phyloP scores from a whole-genome alignment of 2,888 invertebrate species.

The Blastobasis adustella region DNA sequence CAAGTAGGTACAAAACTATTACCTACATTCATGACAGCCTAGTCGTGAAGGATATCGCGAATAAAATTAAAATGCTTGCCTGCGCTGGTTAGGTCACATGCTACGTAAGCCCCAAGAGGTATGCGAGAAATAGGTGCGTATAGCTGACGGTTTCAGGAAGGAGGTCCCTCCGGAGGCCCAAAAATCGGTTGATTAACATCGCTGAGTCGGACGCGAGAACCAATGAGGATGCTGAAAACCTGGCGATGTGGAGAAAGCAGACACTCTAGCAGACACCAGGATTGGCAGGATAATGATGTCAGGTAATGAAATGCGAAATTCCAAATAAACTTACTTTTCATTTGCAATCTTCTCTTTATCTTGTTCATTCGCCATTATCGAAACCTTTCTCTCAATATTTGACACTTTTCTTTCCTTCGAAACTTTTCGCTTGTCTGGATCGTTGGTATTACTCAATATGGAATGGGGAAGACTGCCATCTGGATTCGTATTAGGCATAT shows the following conservation, averaged over 20 bases:
- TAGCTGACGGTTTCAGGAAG: too few species aligned
- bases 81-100: too few species aligned
- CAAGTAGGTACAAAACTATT: too few species aligned
- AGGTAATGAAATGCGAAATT: not conserved
- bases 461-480: not conserved
- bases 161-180: not conserved
- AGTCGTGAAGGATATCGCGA: too few species aligned
- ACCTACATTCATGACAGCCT: too few species aligned
- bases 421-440: conserved; percentile 2
- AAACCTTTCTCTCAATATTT: conserved; percentile 41
- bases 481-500: not conserved
- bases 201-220: not conserved
- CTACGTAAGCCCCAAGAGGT: too few species aligned
- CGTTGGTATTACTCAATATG: conserved; percentile 1
- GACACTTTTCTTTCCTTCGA: conserved; percentile 37
- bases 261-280: not conserved
- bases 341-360: conserved; percentile 33
- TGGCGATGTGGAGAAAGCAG: too few species aligned
- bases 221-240: too few species aligned
- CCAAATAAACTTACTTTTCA: conserved; percentile 1
- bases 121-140: too few species aligned
- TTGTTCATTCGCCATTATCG: conserved; percentile 53
- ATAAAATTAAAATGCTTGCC: too few species aligned
- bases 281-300: not conserved
- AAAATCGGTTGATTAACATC: not conserved